A percentile compares a stretch with the other conserved stretches of the same genome.
Evolutionary conservation across 23 tunicate species (phyloP).

Genomic region (Clavelina lepadiformis): DNA sequence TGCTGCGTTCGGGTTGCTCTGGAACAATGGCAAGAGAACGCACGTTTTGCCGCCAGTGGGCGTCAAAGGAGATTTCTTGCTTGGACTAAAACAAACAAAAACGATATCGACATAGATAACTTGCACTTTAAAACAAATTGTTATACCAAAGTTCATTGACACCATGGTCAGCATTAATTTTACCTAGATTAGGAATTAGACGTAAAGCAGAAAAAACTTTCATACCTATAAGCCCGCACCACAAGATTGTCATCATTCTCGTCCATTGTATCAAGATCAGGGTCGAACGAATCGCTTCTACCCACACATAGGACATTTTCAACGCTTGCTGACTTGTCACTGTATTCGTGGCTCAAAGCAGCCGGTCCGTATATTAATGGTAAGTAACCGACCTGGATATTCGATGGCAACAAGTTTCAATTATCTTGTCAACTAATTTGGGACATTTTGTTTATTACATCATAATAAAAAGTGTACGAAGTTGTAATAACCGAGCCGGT

Average conservation of each 20-base stretch:
- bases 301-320: constrained; percentile 49
- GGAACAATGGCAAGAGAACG: constrained; percentile 60
- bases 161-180: too few relatives aligned
- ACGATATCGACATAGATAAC: too few relatives aligned
- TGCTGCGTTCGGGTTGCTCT: constrained; percentile 55
- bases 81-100: constrained; percentile 18
- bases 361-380: constrained; percentile 70
- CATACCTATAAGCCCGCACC: constrained; percentile 19
- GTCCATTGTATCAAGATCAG: constrained; percentile 40
- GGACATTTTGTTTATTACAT: too few relatives aligned
- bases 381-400: constrained; percentile 51
- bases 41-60: constrained; percentile 57
- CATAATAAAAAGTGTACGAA: too few relatives aligned
- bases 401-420: too few relatives aligned
- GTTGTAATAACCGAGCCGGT: too few relatives aligned
- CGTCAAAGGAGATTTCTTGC: constrained; percentile 35
- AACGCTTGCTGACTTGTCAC: constrained; percentile 44
- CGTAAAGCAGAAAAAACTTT: too few relatives aligned
- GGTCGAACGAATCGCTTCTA: constrained; percentile 35
- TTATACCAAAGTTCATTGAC: too few relatives aligned
- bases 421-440: too few relatives aligned
- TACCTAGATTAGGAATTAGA: too few relatives aligned
- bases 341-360: constrained; percentile 21
- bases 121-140: too few relatives aligned
- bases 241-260: constrained; percentile 57